Conservation (phyloP, 2,113 vertebrate species). For the Hippolais icterina region DNA sequence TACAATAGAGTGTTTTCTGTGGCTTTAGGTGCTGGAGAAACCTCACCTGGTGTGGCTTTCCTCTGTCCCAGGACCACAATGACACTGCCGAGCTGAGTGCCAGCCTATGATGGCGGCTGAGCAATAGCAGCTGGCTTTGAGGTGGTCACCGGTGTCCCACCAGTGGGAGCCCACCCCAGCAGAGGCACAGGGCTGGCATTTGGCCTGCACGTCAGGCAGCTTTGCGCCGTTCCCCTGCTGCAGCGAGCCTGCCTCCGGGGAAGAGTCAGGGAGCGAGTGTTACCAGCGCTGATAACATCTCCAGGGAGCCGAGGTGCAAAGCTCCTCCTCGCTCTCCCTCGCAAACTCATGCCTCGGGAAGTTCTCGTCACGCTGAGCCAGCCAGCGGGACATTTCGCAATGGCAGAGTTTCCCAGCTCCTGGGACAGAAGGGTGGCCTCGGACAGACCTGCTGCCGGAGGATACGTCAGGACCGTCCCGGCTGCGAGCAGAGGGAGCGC, state of each 20-base stretch:
- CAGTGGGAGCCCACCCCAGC: background rate
- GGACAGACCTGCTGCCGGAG: background rate
- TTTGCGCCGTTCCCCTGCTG: fast-evolving
- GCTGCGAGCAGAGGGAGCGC: background rate
- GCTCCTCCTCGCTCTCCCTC: background rate
- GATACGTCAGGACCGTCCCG: fast-evolving
- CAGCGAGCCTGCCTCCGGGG: background rate
- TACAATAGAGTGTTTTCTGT: background rate
- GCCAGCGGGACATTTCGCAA: background rate
- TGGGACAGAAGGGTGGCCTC: background rate
- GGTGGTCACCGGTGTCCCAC: background rate
- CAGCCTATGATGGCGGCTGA: fast-evolving
- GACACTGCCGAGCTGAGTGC: fast-evolving
- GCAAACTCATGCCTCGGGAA: background rate
- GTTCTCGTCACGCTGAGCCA: fast-evolving
- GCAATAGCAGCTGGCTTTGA: background rate
- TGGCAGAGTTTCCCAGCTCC: background rate
- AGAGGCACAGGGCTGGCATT: background rate
- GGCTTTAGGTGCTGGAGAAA: background rate
- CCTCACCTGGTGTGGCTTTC: background rate
- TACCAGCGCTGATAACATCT: background rate
- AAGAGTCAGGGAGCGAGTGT: background rate
- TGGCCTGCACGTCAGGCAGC: background rate
- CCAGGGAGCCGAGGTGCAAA: background rate
- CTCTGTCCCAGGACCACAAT: fast-evolving